Evolutionary conservation across 2,113 vertebrate species (phyloP), one percentile per base, ranked within the genome.

Genomic region (Forbesichthys papilliferus): DNA sequence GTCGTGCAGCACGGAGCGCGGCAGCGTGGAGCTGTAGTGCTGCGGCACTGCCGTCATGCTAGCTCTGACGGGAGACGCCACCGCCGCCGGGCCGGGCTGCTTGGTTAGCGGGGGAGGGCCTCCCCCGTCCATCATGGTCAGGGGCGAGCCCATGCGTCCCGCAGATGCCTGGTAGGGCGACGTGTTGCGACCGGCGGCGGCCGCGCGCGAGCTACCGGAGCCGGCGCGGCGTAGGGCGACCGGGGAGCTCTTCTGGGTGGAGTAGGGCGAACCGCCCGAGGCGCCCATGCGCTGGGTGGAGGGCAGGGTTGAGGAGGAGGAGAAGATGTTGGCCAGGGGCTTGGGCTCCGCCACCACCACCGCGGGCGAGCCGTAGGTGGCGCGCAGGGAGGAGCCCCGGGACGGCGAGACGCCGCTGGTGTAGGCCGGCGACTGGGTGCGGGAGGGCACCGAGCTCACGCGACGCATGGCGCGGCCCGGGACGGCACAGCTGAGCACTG

Each of bases 381-480:
- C 92, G 81, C 96, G 94, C 85, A 98, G 92, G 0, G 96, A 42
- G 36, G 36, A 97, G 13, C 95, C 95, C 65, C 96, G 91, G 0
- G 96, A 95, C 1, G 96, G 96, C 56, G 96, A 98, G 56, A 95
- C 65, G 33, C 93, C 92, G 12, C 93, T 92, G 89, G 93, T 79
- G 65, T 96, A 97, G 60, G 95, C 95, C 49, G 97, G 97, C 59
- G 96, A 98, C 92, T 97, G 96, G 0, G 96, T 94, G 89, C 97
- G 91, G 79, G 96, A 97, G 48, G 96, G 96, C 83, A 98, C 96
- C 14, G 96, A 99, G 64, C 97, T 95, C 75, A 99, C 96, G 69
- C 97, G 93, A 63, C 96, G 87, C 94, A 98, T 97, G 54, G 92
- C 95, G 75, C 95, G 92, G 64, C 83, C 94, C 53, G 90, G 82